Evolutionary conservation across 2,113 vertebrate genomes (phyloP), one percentile per base, ranked within the genome.

Genomic region (Hippocampus barbouri): DNA sequence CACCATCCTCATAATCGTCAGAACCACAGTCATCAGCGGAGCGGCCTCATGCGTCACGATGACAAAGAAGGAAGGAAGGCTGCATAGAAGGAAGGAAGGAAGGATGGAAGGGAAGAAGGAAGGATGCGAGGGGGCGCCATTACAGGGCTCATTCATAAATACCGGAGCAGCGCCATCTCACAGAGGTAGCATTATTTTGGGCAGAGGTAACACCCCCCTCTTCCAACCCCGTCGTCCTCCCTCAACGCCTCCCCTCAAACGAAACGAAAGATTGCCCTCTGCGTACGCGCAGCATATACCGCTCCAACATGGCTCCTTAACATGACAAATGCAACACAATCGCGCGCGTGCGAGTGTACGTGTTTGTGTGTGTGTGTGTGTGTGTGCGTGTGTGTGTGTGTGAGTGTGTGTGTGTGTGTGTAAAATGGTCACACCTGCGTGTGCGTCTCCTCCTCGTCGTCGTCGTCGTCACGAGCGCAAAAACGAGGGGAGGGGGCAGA

Each of bases 71-170:
- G 80, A 66, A 59, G 71, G 72, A 60, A 75, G 59, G 64, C 63
- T 76, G 51, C 81, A 85, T 72, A 83, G 79, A 79, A 79, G 81
- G 38, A n/a, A 21, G 27, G 60, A 87, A 79, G 27, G 60, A 86
- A 79, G 82, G 77, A 38, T 38, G 34, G 83, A 85, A 45, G 41
- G n/a, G 10, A n/a, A 8, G 64, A 25, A 25, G 45, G 43, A 79
- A 85, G 74, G 82, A 81, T 80, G 77, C 81, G 87, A 82, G 81
- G 79, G 83, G 87, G 45, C 89, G 88, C 90, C 87, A 90, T 90
- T 88, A 88, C 80, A 85, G 83, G 81, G 80, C 90, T 90, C 90
- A 91, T 91, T 92, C 90, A 91, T 91, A 91, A 92, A 91, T 90
- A 90, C 81, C 88, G 71, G 81, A 88, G 85, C 84, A 89, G 88